A percentile compares a stretch with the other conserved stretches of the same genome.
Evolutionary conservation across 1,140 invertebrate species (phyloP).

Genomic region (Drosophila ficusphila): DNA sequence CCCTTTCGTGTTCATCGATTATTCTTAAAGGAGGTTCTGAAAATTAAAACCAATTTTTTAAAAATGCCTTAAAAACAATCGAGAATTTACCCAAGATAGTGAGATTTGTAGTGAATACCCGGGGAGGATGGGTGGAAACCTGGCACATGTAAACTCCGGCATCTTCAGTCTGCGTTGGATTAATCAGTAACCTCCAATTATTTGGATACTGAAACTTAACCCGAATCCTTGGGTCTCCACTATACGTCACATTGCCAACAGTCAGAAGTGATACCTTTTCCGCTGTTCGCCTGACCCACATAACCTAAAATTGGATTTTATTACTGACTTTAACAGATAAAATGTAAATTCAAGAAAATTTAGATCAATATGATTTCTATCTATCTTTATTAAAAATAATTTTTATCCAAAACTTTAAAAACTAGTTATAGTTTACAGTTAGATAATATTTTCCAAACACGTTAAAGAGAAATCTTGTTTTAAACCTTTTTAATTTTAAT

Average conservation of each 20-base stretch:
- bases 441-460: too few relatives aligned
- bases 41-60: neutral
- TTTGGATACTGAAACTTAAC: conserved; percentile 92
- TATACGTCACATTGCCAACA: conserved; percentile 89
- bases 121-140: conserved; percentile 93
- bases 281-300: conserved; percentile 90
- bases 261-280: conserved; percentile 91
- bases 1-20: conserved; percentile 88
- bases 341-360: too few relatives aligned
- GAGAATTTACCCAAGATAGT: conserved; percentile 86
- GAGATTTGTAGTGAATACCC: conserved; percentile 87
- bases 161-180: conserved; percentile 89
- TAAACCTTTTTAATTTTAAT: too few relatives aligned
- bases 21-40: conserved; percentile 88
- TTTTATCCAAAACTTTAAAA: too few relatives aligned
- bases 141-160: conserved; percentile 93
- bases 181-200: conserved; percentile 92
- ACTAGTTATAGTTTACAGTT: too few relatives aligned
- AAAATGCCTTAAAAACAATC: neutral
- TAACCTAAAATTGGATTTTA: conserved; percentile 87
- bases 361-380: too few relatives aligned
- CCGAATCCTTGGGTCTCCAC: conserved; percentile 89
- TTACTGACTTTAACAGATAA: too few relatives aligned
- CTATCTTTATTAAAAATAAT: too few relatives aligned
- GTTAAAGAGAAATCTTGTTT: too few relatives aligned